Evolutionary conservation across 2,113 vertebrate genomes (phyloP), one percentile per base, ranked within the genome.

Genomic region (Rynchops niger): DNA sequence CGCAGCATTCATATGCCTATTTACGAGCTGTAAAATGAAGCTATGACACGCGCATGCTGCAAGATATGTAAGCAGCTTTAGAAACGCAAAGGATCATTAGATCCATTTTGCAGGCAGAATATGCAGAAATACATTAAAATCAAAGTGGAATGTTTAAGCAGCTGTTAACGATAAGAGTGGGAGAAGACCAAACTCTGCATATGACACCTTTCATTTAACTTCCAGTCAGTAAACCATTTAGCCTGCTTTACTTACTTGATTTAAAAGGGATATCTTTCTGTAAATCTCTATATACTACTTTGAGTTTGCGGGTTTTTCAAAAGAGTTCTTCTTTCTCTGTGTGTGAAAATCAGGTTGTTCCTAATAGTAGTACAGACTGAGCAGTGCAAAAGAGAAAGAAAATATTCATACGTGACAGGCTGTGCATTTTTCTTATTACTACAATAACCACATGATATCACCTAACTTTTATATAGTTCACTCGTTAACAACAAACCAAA

Each of bases 1-100:
- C 18, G 1, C 12, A 27, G 58, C 69, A 12, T 16, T 43, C n/a
- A 0, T 34, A 10, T 25, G 43, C 40, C 45, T 32, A 0, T 14
- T 36, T n/a, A 5, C 16, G 42, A 5, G 8, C 42, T 55, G 42
- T 20, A 40, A 56, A 27, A 10, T 4, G 38, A 16, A 9, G 36
- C 2, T 70, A 16, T 13, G 12, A 26, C 42, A 66, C 26, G 9
- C 9, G 14, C 38, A 9, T 19, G 5, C 0, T 3, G 25, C 36
- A 5, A 40, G 45, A 16, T 32, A 3, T 13, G 19, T 5, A 6
- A 47, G 55, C 30, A 19, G 78, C 8, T 66, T 52, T 43, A 43
- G 49, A 66, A 55, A 42, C 30, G n/a, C 50, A 15, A n/a, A 59
- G 70, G 30, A 8, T 71, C 2, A 1, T 13, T 50, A 58, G 16